Base-by-base conservation (phyloP, 2,888 invertebrate species). In the Polyommatus iphigenia region DNA sequence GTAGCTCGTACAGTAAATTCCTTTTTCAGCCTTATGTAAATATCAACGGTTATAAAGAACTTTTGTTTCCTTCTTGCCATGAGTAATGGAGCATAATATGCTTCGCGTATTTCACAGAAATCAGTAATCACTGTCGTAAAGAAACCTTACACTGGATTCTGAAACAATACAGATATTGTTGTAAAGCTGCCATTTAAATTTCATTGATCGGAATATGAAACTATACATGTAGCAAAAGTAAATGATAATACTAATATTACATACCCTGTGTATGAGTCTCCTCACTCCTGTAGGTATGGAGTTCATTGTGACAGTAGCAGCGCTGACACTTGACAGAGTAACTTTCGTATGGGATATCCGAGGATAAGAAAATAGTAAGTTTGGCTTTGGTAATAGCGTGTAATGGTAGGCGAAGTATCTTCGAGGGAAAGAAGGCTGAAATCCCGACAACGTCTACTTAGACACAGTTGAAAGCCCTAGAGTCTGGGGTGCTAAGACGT, bases 401-500 rank as follows among this genome's bases (percentile, higher is more conserved):
- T 50, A 15, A 50, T 4, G 3, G 18, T 18, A 54, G 18, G 54
- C 54, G 15, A 59, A 8, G 8, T 59, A 59, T 46, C 2, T 46
- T 46, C 10, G 10, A 13, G 0, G 20, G 8, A 32, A 72, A 54
- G 8, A n/a, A 29, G 7, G 18, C 6, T 18, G 54, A 20, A 59
- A 59, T 76, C 59, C 57, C 36, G 29, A 8, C 18, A n/a, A 7
- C 29, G 41, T 20, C 24, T 57, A 62, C 62, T 29, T 75, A 29
- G 41, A 62, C 73, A 59, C 5, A 36, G 24, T 72, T 54, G 29
- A 54, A 72, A 76, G 72, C 46, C 46, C 57, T 18, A 18, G 71
- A 24, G n/a, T 32, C 57, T 24, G 18, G 71, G 41, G 29, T 54
- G 73, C 77, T 79, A 79, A 81, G 79, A 81, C 79, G 83, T 83